Conservation (phyloP, 2,113 vertebrate species). For the Promerops cafer region DNA sequence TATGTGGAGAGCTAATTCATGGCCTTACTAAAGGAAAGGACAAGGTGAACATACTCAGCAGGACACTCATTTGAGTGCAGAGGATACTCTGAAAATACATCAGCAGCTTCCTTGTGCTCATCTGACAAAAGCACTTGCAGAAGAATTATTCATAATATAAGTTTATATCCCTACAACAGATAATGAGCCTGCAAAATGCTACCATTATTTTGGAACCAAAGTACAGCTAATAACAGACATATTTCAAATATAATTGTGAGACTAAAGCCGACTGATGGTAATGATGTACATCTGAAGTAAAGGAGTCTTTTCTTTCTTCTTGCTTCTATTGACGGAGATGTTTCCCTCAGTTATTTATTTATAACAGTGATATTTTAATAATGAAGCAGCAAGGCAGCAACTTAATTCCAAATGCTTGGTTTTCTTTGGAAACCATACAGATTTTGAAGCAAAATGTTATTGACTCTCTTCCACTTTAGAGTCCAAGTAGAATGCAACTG, state of each 20-base stretch:
- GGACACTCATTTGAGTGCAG: background rate
- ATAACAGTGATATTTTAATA: background rate
- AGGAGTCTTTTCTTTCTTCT: background rate
- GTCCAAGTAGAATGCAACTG: conserved; percentile 84
- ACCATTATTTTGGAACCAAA: background rate
- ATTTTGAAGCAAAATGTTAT: background rate
- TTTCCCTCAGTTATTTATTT: background rate
- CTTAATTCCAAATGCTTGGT: background rate
- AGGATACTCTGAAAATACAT: background rate
- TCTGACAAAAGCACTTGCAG: background rate
- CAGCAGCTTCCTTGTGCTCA: background rate
- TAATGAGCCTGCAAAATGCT: background rate
- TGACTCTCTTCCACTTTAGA: conserved; percentile 65
- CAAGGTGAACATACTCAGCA: background rate
- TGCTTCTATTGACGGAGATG: background rate
- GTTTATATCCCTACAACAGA: background rate
- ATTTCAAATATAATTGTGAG: background rate
- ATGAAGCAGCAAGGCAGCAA: background rate
- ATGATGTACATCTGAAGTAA: background rate
- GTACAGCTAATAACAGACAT: background rate
- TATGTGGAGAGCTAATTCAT: background rate
- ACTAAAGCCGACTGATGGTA: background rate
- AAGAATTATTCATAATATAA: background rate
- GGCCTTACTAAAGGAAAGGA: background rate
- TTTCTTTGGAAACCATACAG: background rate